Evolutionary conservation across 2,113 vertebrate species (phyloP).

Genomic region (Helogale parvula): DNA sequence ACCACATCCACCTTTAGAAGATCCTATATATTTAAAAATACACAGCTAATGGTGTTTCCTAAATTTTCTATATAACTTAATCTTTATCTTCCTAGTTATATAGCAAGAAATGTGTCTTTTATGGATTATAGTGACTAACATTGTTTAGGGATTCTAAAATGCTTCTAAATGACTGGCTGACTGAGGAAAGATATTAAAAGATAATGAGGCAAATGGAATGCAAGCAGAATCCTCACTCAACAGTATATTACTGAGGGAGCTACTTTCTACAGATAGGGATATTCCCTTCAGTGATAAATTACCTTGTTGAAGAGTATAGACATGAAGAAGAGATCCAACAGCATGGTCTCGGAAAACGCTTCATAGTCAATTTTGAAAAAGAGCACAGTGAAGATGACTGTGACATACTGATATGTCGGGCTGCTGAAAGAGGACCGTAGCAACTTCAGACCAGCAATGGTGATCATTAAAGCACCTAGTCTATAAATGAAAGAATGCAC

Average conservation of each 20-base stretch:
- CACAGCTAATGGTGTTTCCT: background rate
- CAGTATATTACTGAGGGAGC: background rate
- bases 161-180: background rate
- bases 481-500: constrained; percentile 81
- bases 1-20: background rate
- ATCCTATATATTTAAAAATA: background rate
- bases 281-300: constrained; percentile 56
- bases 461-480: constrained; percentile 96
- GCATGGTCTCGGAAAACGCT: constrained; percentile 96
- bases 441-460: constrained; percentile 96
- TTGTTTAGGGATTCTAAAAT: constrained; percentile 11
- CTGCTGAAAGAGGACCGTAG: constrained; percentile 97
- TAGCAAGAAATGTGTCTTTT: background rate
- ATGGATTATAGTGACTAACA: background rate
- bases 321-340: constrained; percentile 98
- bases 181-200: background rate
- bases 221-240: background rate
- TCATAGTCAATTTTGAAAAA: constrained; percentile 99
- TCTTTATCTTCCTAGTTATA: background rate
- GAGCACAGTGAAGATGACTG: constrained; percentile 97
- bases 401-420: constrained; percentile 96
- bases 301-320: constrained; percentile 99
- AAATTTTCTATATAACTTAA: background rate
- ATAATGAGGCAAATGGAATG: background rate
- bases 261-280: background rate